Conservation (phyloP, 2,113 vertebrate genomes). For the Strix uralensis region DNA sequence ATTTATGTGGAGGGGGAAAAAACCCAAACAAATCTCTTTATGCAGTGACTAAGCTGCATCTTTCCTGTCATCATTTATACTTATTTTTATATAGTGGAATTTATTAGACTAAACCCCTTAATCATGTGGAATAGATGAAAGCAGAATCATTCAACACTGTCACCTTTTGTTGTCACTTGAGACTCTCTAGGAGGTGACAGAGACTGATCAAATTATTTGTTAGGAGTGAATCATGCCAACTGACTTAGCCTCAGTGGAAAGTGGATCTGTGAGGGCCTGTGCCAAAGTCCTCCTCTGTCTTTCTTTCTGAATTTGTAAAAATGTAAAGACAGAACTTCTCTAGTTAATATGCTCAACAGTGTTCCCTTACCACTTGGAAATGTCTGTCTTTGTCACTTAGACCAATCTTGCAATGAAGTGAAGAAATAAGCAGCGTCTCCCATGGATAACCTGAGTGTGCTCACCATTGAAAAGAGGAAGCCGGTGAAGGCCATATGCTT, state of each 20-base stretch:
- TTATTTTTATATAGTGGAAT: constrained; percentile 44
- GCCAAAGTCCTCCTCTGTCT: not conserved
- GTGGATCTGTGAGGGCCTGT: not conserved
- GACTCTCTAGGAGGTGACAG: not conserved
- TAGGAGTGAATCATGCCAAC: not conserved
- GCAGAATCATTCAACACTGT: constrained; percentile 33
- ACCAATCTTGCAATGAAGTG: not conserved
- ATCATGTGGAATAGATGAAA: constrained; percentile 40
- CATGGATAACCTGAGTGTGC: not conserved
- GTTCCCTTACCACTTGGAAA: not conserved
- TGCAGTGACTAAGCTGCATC: constrained; percentile 30
- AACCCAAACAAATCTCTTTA: constrained; percentile 43
- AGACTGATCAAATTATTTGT: not conserved
- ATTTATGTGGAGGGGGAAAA: constrained; percentile 31
- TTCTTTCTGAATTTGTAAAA: not conserved
- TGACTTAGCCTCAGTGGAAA: not conserved
- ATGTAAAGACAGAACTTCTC: not conserved
- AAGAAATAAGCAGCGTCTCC: not conserved
- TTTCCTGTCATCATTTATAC: constrained; percentile 43
- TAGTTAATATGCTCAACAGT: not conserved
- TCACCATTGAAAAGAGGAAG: not conserved
- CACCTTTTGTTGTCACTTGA: constrained; percentile 31
- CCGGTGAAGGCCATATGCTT: not conserved
- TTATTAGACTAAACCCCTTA: constrained; percentile 38
- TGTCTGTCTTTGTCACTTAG: not conserved